phyloP scores from a whole-genome alignment of 1,140 invertebrate genomes.

The Nylanderia fulva region DNA sequence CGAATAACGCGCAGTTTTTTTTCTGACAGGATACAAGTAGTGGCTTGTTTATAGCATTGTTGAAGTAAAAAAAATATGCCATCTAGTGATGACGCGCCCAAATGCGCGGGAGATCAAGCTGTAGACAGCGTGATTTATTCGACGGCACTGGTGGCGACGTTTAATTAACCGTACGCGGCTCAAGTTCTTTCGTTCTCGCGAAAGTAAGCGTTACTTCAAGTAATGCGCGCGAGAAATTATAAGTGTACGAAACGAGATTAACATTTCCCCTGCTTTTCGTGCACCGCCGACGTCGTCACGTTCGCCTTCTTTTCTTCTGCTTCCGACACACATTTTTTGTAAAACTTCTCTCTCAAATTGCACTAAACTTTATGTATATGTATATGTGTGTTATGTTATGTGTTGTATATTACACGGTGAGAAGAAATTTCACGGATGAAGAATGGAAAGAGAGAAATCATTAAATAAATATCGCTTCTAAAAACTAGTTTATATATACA shows the following conservation, averaged over 20 bases:
- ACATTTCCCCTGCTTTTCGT: constrained; percentile 51
- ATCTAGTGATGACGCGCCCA: constrained; percentile 7
- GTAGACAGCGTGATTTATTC: constrained; percentile 43
- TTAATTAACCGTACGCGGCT: constrained; percentile 60
- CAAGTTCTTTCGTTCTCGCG: constrained; percentile 55
- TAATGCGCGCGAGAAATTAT: constrained; percentile 51
- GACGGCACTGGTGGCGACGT: constrained; percentile 41
- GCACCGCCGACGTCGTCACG: constrained; percentile 21
- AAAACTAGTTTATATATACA: not conserved
- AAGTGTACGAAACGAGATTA: constrained; percentile 61
- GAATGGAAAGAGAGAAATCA: too few relatives aligned
- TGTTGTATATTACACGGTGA: not conserved
- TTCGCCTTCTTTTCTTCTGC: constrained; percentile 39
- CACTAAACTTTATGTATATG: not conserved
- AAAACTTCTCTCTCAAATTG: constrained; percentile 47
- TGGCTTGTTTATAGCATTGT: not conserved
- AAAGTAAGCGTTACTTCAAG: constrained; percentile 55
- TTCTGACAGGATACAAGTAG: too few relatives aligned
- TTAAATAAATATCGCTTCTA: not conserved
- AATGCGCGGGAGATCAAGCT: not conserved
- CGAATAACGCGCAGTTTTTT: not conserved
- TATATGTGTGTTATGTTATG: too few relatives aligned
- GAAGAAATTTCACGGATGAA: constrained; percentile 1
- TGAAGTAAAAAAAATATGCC: not conserved
- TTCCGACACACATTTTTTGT: constrained; percentile 37